phyloP scores from a whole-genome alignment of 2,113 vertebrate species.

The Chionodraco myersi region DNA sequence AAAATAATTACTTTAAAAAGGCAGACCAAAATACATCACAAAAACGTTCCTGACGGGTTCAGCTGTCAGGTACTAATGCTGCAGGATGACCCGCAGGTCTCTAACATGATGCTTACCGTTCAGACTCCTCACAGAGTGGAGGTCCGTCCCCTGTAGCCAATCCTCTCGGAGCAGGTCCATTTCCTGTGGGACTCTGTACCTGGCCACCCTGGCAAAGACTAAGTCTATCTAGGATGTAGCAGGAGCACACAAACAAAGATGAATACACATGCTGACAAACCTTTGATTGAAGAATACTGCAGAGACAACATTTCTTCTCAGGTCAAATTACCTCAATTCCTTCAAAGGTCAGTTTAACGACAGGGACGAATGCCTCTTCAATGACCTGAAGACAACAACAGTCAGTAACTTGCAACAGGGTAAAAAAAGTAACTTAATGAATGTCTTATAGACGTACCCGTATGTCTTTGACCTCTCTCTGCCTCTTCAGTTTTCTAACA shows the following conservation, averaged over 20 bases:
- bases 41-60: neutral
- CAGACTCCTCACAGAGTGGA: slow-evolving; percentile 92
- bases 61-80: neutral
- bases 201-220: slow-evolving; percentile 90
- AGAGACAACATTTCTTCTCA: neutral
- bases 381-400: slow-evolving; percentile 82
- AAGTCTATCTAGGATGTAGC: slow-evolving; percentile 90
- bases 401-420: neutral
- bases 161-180: slow-evolving; percentile 90
- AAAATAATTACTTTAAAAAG: neutral
- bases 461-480: slow-evolving; percentile 92
- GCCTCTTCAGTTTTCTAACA: slow-evolving; percentile 91
- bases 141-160: slow-evolving; percentile 90
- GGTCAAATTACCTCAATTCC: slow-evolving; percentile 88
- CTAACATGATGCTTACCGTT: slow-evolving; percentile 82
- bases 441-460: slow-evolving; percentile 79
- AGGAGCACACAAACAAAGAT: slow-evolving; percentile 7
- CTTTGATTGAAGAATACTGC: neutral
- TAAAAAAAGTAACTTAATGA: neutral
- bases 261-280: neutral
- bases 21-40: neutral
- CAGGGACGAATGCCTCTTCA: slow-evolving; percentile 92
- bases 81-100: neutral
- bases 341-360: slow-evolving; percentile 93
- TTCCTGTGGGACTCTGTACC: slow-evolving; percentile 91